Conservation (phyloP, 2,113 vertebrate genomes). For the Scalopus aquaticus region DNA sequence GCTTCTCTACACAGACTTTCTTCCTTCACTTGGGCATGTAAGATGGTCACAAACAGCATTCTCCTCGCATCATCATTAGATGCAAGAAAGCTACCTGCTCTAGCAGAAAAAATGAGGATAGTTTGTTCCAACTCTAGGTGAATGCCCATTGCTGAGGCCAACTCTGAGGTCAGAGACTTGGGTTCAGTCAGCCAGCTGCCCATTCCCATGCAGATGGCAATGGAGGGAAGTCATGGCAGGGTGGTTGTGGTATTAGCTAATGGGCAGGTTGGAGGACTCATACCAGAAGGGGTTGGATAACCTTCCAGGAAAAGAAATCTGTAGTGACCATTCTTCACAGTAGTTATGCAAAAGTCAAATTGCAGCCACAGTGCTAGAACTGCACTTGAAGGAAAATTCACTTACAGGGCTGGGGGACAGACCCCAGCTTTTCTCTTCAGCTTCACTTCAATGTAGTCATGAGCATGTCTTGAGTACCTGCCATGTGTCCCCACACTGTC, state of each 20-base stretch:
- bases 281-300: neutral
- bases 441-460: neutral
- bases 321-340: neutral
- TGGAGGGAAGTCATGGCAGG: neutral
- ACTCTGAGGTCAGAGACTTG: neutral
- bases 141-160: neutral
- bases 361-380: neutral
- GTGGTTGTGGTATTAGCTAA: too few relatives aligned
- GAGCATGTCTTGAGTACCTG: neutral
- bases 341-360: neutral
- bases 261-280: neutral
- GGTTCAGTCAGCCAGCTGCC: neutral
- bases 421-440: neutral
- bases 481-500: neutral
- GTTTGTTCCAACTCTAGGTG: neutral
- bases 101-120: neutral
- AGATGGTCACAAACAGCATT: neutral
- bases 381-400: neutral
- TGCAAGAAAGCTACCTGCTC: neutral
- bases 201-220: neutral
- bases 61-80: neutral
- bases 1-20: neutral
- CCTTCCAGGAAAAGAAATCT: neutral
- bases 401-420: neutral
- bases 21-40: neutral